Evolutionary conservation across 2,888 invertebrate species (phyloP), one percentile per base, ranked within the genome.

Genomic region (Ephialtes manifestator): DNA sequence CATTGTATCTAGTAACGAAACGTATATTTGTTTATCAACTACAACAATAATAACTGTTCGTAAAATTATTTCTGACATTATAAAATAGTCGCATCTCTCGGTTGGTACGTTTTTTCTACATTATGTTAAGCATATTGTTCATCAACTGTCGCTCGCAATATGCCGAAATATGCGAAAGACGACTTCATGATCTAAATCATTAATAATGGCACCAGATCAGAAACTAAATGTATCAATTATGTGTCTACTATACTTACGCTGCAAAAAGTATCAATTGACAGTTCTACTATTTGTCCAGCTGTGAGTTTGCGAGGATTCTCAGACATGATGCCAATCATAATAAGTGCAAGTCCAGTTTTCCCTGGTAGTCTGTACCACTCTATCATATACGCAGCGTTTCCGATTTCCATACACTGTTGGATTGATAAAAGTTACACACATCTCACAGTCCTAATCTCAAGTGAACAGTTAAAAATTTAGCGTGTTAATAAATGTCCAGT

Each of bases 181-280:
- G 24, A 24, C 24, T 24, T 24, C 24, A 24, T 24, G 1, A 24
- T 24, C 24, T 24, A 24, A 24, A 24, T 1, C 1, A 24, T 24
- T 24, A 24, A 24, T 24, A 24, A 24, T 24, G 24, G 24, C 1
- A 24, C 2, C 2, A 24, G 1, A 24, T 24, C 24, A 24, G 1
- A 1, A 24, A 24, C 2, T 24, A 24, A 24, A 24, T 24, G 24
- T 24, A 24, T n/a, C n/a, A n/a, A n/a, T n/a, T n/a, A n/a, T n/a
- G n/a, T n/a, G n/a, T n/a, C n/a, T n/a, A n/a, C n/a, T n/a, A n/a
- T 81, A 89, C 89, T 89, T 35, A 90, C 90, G 4, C 72, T 81
- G 4, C 86, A 87, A 24, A 90, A 90, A 20, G 87, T 90, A 28
- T 81, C 24, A 0, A 90, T 58, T 0, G 90, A 88, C 7, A 90